Evolutionary conservation across 2,113 vertebrate genomes (phyloP).

Genomic region (Nipponia nippon): DNA sequence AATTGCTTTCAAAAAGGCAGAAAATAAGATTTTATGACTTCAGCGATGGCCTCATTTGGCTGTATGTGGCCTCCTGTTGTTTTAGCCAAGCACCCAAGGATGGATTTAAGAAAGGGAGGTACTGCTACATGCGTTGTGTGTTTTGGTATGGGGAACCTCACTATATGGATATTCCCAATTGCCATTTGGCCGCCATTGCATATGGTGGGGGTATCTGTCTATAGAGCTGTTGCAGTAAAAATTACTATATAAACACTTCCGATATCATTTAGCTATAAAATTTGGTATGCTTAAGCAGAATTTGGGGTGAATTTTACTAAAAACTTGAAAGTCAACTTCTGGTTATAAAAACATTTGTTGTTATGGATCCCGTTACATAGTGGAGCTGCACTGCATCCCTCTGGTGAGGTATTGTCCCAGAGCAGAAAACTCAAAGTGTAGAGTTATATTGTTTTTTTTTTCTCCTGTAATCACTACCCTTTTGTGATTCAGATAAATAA

Average conservation of each 20-base stretch:
- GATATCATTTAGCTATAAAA: not conserved
- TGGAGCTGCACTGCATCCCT: not conserved
- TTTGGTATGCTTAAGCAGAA: not conserved
- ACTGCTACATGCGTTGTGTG: not conserved
- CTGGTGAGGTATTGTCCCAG: not conserved
- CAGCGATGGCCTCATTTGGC: not conserved
- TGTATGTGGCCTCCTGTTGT: not conserved
- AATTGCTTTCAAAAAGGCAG: constrained; percentile 1
- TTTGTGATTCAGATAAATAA: not conserved
- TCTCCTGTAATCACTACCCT: not conserved
- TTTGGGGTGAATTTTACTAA: not conserved
- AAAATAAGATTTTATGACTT: not conserved
- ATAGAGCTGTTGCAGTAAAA: not conserved
- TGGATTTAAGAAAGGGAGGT: not conserved
- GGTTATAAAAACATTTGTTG: not conserved
- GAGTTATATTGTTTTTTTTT: not conserved
- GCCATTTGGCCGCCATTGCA: not conserved
- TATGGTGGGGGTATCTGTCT: not conserved
- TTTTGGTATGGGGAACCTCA: not conserved
- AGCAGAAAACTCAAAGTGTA: not conserved
- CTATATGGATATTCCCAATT: not conserved
- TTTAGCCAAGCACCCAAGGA: not conserved
- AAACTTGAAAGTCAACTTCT: not conserved
- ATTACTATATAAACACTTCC: not conserved
- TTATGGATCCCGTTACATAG: accelerated